These are phyloP conservation scores for Phalacrocorax pelagicus DNA, from an alignment of 2,113 vertebrate species.

Conservation along the genomic window DNA sequence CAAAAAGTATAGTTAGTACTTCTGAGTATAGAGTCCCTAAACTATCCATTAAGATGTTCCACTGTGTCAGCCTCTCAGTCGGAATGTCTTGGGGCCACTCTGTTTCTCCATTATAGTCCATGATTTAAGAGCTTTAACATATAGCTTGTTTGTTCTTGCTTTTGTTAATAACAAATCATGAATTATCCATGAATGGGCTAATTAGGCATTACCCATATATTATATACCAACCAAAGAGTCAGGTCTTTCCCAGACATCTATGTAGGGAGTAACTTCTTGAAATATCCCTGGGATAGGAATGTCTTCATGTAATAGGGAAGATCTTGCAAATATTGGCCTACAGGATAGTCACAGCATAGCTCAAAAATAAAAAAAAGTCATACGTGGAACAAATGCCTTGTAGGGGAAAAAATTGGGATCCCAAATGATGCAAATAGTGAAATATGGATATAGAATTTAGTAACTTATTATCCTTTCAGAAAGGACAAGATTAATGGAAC, in stretches of 20 bases:
- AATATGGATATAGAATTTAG: neutral
- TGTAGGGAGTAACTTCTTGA: neutral
- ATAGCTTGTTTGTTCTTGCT: conserved; percentile 51
- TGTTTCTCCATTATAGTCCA: neutral
- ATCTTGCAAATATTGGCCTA: neutral
- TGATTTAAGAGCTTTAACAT: conserved; percentile 64
- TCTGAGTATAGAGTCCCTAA: neutral
- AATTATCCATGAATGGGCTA: conserved; percentile 71
- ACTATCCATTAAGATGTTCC: neutral
- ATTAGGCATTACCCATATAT: conserved; percentile 67
- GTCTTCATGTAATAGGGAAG: neutral
- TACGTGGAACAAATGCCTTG: neutral
- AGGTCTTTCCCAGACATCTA: conserved; percentile 38
- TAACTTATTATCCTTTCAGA: neutral
- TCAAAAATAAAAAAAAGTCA: conserved; percentile 9
- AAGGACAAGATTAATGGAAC: neutral
- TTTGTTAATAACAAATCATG: conserved; percentile 69
- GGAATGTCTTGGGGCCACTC: neutral
- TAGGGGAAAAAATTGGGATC: neutral
- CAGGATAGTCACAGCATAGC: neutral
- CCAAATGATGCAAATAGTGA: neutral
- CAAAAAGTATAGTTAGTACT: neutral
- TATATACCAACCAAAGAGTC: conserved; percentile 48
- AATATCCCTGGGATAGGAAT: conserved; percentile 33
- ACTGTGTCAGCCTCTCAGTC: neutral